phyloP scores from a whole-genome alignment of 2,888 invertebrate genomes.

The Habrosyne pyritoides region DNA sequence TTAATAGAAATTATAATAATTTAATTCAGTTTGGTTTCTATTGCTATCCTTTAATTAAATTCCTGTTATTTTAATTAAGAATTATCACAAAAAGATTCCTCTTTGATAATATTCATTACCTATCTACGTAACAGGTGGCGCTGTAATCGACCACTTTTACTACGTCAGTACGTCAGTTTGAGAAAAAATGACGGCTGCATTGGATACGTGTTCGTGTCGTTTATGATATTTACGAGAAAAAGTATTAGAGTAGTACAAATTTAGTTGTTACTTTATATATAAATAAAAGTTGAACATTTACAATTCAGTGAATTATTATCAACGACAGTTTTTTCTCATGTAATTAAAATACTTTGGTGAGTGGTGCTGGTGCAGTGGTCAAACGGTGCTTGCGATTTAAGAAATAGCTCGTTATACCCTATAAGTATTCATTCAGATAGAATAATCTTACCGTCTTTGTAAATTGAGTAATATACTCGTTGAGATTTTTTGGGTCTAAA shows the following conservation, averaged over 20 bases:
- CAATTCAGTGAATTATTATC: slow-evolving; percentile 64
- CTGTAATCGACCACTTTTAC: slow-evolving; percentile 49
- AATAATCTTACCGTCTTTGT: slow-evolving; percentile 12
- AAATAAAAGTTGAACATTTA: slow-evolving; percentile 52
- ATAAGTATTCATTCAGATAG: slow-evolving; percentile 22
- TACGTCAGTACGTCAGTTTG: slow-evolving; percentile 81
- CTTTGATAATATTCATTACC: slow-evolving; percentile 47
- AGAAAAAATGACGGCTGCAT: slow-evolving; percentile 82
- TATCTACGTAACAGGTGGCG: slow-evolving; percentile 62
- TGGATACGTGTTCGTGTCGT: slow-evolving; percentile 82
- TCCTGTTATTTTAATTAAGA: slow-evolving; percentile 12
- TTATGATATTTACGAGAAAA: slow-evolving; percentile 83
- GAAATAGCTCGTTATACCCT: slow-evolving; percentile 65
- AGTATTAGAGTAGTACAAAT: slow-evolving; percentile 72
- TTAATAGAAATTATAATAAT: slow-evolving; percentile 16
- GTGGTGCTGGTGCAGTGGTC: slow-evolving; percentile 68
- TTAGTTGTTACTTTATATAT: slow-evolving; percentile 55
- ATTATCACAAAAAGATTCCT: slow-evolving; percentile 29
- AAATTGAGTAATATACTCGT: slow-evolving; percentile 7
- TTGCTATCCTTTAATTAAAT: slow-evolving; percentile 15
- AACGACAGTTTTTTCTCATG: slow-evolving; percentile 70
- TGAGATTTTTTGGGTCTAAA: not conserved
- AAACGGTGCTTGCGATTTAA: slow-evolving; percentile 61
- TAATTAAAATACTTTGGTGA: slow-evolving; percentile 72
- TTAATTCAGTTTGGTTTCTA: slow-evolving; percentile 17